phyloP scores from a whole-genome alignment of 2,113 vertebrate genomes.

The Danionella cerebrum region DNA sequence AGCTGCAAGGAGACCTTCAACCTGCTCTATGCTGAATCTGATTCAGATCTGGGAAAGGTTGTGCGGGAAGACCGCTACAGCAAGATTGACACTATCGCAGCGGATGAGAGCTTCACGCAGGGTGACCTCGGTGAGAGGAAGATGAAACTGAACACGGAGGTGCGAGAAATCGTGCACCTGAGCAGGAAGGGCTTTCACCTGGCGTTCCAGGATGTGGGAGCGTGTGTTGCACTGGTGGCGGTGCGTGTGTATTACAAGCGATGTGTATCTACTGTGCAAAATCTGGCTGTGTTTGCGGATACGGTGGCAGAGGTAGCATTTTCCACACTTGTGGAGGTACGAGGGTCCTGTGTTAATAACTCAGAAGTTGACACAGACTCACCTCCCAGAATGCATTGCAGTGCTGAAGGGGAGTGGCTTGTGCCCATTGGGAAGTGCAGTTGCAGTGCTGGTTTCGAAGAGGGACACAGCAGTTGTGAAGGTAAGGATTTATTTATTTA shows the following conservation, averaged over 20 bases:
- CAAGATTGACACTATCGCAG: constrained; percentile 93
- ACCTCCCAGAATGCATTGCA: constrained; percentile 94
- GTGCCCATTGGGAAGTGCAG: constrained; percentile 91
- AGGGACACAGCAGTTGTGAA: constrained; percentile 86
- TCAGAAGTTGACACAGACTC: constrained; percentile 81
- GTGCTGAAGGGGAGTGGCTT: constrained; percentile 92
- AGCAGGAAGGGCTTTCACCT: constrained; percentile 87
- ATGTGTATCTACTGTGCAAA: constrained; percentile 79
- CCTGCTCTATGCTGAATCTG: constrained; percentile 81
- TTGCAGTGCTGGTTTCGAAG: constrained; percentile 90
- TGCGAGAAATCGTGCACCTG: constrained; percentile 89
- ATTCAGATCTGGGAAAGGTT: constrained; percentile 70
- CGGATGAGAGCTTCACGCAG: constrained; percentile 95
- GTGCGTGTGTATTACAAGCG: constrained; percentile 94
- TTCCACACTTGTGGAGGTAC: constrained; percentile 87
- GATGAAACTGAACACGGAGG: constrained; percentile 97
- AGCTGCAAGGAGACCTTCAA: constrained; percentile 99
- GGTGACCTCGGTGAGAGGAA: constrained; percentile 91
- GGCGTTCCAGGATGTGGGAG: constrained; percentile 93
- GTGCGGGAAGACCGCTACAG: constrained; percentile 70
- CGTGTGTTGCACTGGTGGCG: constrained; percentile 89
- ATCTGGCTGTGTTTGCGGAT: constrained; percentile 84
- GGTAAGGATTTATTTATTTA: constrained; percentile 66
- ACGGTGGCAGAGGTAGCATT: constrained; percentile 86
- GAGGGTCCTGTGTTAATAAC: constrained; percentile 82